Evolutionary conservation across 2,888 invertebrate species (phyloP), one percentile per base, ranked within the genome.

Genomic region (Cyclophora albipunctata): DNA sequence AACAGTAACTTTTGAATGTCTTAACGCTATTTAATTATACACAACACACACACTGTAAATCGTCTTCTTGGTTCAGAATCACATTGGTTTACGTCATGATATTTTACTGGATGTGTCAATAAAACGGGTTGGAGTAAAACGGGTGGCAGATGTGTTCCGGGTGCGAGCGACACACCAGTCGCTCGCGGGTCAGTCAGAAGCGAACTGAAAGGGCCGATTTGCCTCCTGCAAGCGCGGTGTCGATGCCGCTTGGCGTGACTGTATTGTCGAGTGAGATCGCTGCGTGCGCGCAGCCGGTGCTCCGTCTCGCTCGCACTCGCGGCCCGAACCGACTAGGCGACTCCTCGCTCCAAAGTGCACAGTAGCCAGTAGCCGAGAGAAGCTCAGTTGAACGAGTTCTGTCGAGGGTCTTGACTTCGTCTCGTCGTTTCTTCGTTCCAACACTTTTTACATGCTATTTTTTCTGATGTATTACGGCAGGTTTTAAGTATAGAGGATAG

Each of bases 371-470:
- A 79, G 75, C 75, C 67, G 66, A 67, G 73, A 76, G 77, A 77
- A 76, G 74, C 76, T 74, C 69, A 70, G 77, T 71, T 79, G 81
- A 82, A 84, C 86, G 78, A 81, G 86, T 86, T 86, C 78, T 79
- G 75, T 78, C 71, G 78, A 73, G 77, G 73, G 72, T 82, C 75
- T 79, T 77, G 81, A 81, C 78, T 81, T 67, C 75, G 73, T 75
- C 76, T 77, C 75, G 75, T 75, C 73, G 81, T 81, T 81, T 80
- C 82, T 75, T 78, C 70, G 73, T 75, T 72, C 70, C 71, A 72
- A 73, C 73, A 78, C 75, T 77, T 78, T 75, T 77, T 70, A 68
- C 78, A 75, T 78, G 78, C 75, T 71, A 78, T 75, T 85, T 84
- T 81, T 85, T 81, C 70, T 67, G 68, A 63, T 64, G 73, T 76